Evolutionary conservation across 1,140 invertebrate species (phyloP).

Genomic region (Caerostris darwini): DNA sequence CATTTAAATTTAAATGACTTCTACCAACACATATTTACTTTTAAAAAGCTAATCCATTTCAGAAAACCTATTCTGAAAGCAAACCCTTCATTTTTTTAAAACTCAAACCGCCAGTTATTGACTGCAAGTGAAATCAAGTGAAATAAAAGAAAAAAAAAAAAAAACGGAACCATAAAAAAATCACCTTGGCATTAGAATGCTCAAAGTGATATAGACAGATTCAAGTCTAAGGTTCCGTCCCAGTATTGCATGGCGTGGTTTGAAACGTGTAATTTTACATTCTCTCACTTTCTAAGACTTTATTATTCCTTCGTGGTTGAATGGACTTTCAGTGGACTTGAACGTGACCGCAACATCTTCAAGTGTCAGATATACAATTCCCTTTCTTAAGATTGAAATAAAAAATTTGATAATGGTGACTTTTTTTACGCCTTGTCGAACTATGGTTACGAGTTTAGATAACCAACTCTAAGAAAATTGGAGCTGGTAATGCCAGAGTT

Average conservation of each 20-base stretch:
- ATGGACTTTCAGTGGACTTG: background rate
- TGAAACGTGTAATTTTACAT: constrained; percentile 9
- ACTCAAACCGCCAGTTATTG: background rate
- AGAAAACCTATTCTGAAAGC: too few species aligned
- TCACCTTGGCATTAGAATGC: background rate
- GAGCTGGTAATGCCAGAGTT: background rate
- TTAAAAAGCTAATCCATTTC: too few species aligned
- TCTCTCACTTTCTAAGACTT: constrained; percentile 1
- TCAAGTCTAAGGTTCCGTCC: background rate
- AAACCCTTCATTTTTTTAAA: background rate
- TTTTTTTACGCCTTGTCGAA: background rate
- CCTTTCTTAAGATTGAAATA: background rate
- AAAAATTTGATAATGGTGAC: background rate
- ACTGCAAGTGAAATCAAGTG: background rate
- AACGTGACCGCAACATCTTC: background rate
- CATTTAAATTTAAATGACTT: too few species aligned
- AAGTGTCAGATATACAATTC: background rate
- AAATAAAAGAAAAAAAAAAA: background rate
- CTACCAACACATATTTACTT: too few species aligned
- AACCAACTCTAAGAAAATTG: background rate
- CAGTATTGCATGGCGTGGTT: background rate
- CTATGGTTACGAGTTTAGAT: background rate
- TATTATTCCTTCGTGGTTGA: background rate
- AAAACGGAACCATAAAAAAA: background rate
- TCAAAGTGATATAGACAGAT: background rate